A percentile compares a stretch with the other conserved stretches of the same genome.
phyloP scores from a whole-genome alignment of 2,888 invertebrate genomes.

The Chrysina gloriosa region DNA sequence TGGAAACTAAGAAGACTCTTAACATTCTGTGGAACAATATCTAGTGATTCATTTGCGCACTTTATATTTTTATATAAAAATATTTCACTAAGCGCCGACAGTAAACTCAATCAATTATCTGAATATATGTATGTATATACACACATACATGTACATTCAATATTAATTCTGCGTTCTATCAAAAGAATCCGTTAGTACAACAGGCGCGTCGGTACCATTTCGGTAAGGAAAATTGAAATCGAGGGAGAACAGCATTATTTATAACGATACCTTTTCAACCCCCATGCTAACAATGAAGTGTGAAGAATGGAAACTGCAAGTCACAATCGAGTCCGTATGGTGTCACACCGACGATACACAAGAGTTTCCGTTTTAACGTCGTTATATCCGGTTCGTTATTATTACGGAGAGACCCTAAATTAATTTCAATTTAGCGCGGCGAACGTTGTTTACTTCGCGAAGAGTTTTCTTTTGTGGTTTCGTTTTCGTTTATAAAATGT shows the following conservation, averaged over 20 bases:
- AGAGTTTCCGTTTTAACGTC: conserved; percentile 51
- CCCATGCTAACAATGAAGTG: conserved; percentile 21
- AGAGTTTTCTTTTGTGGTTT: not conserved
- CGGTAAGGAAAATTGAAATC: conserved; percentile 1
- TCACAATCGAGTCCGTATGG: conserved; percentile 46
- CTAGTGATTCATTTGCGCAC: too few species aligned
- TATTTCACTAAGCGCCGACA: too few species aligned
- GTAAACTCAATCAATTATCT: too few species aligned
- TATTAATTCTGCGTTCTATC: not conserved
- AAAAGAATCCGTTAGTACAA: not conserved
- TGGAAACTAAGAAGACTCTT: too few species aligned
- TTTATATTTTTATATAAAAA: too few species aligned
- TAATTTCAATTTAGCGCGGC: conserved; percentile 39
- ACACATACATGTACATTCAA: not conserved
- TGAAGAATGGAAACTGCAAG: conserved; percentile 45
- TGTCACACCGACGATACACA: conserved; percentile 47
- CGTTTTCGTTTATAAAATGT: not conserved
- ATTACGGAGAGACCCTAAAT: conserved; percentile 40
- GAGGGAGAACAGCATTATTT: not conserved
- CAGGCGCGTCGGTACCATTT: not conserved
- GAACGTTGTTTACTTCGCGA: conserved; percentile 25
- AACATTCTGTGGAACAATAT: too few species aligned
- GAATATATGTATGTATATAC: too few species aligned
- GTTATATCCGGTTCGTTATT: conserved; percentile 49
- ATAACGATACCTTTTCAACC: conserved; percentile 19